These are phyloP conservation scores for Polietes domitor DNA, from an alignment of 2,888 invertebrate genomes.

Conservation along the genomic window DNA sequence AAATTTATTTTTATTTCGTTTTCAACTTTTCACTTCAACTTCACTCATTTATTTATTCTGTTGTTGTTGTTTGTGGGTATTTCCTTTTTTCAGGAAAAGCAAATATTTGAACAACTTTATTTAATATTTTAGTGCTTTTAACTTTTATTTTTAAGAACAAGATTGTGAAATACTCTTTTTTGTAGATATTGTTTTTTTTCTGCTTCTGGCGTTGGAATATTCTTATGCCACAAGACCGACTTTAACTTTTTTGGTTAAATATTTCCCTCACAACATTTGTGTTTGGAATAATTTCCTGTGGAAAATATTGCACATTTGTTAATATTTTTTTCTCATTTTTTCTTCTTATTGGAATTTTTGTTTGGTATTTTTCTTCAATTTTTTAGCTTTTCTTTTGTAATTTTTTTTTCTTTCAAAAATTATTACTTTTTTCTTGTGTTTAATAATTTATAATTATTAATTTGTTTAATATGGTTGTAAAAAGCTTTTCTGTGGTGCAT, in stretches of 20 bases:
- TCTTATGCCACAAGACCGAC: not conserved
- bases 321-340: slow-evolving; percentile 28
- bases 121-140: slow-evolving; percentile 19
- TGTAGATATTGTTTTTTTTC: not conserved
- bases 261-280: not conserved
- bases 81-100: slow-evolving; percentile 16
- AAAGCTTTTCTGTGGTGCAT: slow-evolving; percentile 54
- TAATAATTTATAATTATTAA: not conserved
- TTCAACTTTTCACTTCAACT: slow-evolving; percentile 29
- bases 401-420: slow-evolving; percentile 18
- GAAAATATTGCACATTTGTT: slow-evolving; percentile 14
- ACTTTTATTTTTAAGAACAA: not conserved
- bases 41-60: slow-evolving; percentile 2
- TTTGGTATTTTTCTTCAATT: not conserved
- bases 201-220: not conserved
- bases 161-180: not conserved
- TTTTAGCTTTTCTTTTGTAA: slow-evolving; percentile 36
- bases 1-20: slow-evolving; percentile 34
- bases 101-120: slow-evolving; percentile 51
- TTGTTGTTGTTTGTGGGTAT: not conserved
- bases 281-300: not conserved
- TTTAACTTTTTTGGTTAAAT: not conserved
- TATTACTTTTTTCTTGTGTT: not conserved
- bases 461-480: slow-evolving; percentile 45
- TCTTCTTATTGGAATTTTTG: slow-evolving; percentile 40